phyloP scores from a whole-genome alignment of 2,113 vertebrate genomes.

The Callipepla squamata region DNA sequence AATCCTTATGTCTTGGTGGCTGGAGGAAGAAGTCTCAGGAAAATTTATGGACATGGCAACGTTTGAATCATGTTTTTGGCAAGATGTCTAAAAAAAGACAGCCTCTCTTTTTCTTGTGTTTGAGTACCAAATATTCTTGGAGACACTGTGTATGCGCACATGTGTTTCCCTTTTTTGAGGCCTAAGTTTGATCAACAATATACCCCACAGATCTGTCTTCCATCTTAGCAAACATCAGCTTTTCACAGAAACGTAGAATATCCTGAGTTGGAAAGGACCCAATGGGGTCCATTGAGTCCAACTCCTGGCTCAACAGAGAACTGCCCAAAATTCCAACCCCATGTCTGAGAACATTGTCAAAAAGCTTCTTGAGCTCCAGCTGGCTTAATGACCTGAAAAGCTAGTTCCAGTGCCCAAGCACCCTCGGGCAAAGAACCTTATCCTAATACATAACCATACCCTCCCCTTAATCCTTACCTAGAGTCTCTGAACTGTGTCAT shows the following conservation, averaged over 20 bases:
- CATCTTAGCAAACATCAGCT: background rate
- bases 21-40: background rate
- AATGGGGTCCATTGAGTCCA: background rate
- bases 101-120: rapidly evolving
- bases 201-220: background rate
- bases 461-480: background rate
- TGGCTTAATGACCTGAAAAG: background rate
- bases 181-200: background rate
- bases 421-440: background rate
- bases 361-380: background rate
- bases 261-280: background rate
- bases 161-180: background rate
- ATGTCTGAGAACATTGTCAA: background rate
- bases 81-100: background rate
- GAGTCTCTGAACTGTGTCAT: too few species aligned
- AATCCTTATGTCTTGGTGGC: background rate
- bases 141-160: background rate
- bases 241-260: background rate
- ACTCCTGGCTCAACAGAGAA: background rate
- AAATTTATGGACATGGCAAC: background rate
- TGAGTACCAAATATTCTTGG: background rate
- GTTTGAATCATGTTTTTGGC: background rate
- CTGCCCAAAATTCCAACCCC: background rate
- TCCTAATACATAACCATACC: background rate
- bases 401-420: background rate